phyloP scores from a whole-genome alignment of 2,888 invertebrate genomes.

The Zhuqinia jingwanae region DNA sequence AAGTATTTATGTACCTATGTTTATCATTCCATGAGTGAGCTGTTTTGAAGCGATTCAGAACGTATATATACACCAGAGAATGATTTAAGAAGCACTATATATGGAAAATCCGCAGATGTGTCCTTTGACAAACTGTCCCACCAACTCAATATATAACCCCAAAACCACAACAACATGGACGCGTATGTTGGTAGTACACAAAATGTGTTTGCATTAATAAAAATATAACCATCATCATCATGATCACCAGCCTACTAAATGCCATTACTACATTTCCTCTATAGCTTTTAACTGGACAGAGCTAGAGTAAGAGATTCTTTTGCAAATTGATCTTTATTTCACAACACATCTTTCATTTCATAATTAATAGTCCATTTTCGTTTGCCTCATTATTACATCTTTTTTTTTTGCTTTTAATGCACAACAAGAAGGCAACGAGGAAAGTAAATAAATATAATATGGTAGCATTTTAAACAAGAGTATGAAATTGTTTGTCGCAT shows the following conservation, averaged over 20 bases:
- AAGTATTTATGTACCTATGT: neutral
- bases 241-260: neutral
- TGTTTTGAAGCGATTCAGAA: conserved; percentile 18
- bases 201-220: neutral
- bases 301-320: conserved; percentile 13
- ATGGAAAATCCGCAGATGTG: conserved; percentile 58
- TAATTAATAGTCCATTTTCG: neutral
- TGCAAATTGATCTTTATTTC: conserved; percentile 52
- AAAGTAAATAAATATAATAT: conserved; percentile 14
- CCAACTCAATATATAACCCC: conserved; percentile 20
- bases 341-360: conserved; percentile 46
- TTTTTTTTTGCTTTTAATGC: neutral
- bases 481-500: neutral
- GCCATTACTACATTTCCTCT: neutral
- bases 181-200: conserved; percentile 9
- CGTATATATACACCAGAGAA: neutral
- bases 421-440: neutral
- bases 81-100: conserved; percentile 3
- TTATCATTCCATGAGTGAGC: neutral
- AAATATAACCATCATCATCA: conserved; percentile 3
- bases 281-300: conserved; percentile 34
- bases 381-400: neutral
- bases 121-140: conserved; percentile 59
- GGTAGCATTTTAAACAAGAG: neutral
- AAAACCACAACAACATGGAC: conserved; percentile 20